Evolutionary conservation across 2,113 vertebrate genomes (phyloP).

Genomic region (Haemorhous mexicanus): DNA sequence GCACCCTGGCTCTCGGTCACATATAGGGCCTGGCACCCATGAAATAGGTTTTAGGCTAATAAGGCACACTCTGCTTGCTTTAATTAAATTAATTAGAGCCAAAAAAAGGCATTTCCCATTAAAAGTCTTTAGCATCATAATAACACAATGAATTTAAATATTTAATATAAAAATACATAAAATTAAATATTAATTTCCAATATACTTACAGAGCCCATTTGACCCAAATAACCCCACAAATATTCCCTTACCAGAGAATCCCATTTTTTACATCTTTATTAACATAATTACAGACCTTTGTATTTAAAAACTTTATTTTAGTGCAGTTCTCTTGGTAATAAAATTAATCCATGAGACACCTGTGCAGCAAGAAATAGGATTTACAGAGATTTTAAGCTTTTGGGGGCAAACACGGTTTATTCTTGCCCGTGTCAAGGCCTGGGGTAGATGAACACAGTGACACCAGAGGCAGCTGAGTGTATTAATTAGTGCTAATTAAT

Average conservation of each 20-base stretch:
- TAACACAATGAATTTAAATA: background rate
- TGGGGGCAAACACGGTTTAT: background rate
- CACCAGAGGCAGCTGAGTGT: background rate
- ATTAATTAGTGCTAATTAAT: background rate
- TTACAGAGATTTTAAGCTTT: background rate
- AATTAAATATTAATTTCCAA: background rate
- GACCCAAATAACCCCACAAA: background rate
- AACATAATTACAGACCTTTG: background rate
- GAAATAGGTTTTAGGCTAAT: background rate
- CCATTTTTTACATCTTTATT: background rate
- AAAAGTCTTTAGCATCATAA: background rate
- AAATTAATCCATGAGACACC: background rate
- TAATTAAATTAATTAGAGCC: background rate
- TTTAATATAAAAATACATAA: background rate
- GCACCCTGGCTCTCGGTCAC: fast-evolving
- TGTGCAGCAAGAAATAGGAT: background rate
- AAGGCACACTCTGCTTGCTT: background rate
- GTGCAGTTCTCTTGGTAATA: background rate
- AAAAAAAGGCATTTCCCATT: background rate
- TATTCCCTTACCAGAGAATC: background rate
- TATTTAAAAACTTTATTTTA: background rate
- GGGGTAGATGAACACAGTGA: background rate
- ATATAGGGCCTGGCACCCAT: background rate
- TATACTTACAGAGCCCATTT: background rate
- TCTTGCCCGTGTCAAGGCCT: fast-evolving